Base-by-base conservation (phyloP, 2,113 vertebrate genomes). In the Rhinolophus sinicus region DNA sequence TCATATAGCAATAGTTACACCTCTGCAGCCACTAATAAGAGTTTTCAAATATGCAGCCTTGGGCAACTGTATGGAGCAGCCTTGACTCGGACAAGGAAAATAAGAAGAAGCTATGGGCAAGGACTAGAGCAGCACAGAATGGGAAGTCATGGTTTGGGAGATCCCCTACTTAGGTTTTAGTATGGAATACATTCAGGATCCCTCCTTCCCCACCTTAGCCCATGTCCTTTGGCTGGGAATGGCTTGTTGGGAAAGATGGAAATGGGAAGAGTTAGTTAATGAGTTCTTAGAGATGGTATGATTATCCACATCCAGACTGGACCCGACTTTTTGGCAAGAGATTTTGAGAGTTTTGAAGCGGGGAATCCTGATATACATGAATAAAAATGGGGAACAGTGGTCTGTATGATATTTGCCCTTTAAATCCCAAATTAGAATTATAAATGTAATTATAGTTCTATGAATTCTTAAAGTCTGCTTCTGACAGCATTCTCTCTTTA, bases 391-490 rank as follows among this genome's bases (percentile, higher is more conserved):
- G 52, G 47, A 3, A 16, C 14, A 52, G 78, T n/a, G 28, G 86
- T 52, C 58, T 58, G 76, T 47, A 35, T 70, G 52, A 38, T 77
- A 90, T 85, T 73, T 76, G 40, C 30, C 60, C 64, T 70, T 92
- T 83, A n/a, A 92, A 88, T 64, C 50, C 38, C 89, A 91, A 78
- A n/a, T 54, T 90, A 54, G 60, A 93, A 33, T 87, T 87, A 47
- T 44, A 82, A 38, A 83, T 50, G 2, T 72, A 83, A 87, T 78
- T 22, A 16, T 9, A 11, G 6, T 35, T 92, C 80, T 64, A 47
- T 69, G 30, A 78, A 96, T 92, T 92, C 8, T 77, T 1, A 0
- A 40, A 73, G 87, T 93, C 50, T 92, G 73, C 26, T 50, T 91
- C 77, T 81, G 69, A 90, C 21, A 82, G 64, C 16, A 70, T 54